Evolutionary conservation across 2,888 invertebrate genomes (phyloP), one percentile per base, ranked within the genome.

Genomic region (Protophormia terraenovae): DNA sequence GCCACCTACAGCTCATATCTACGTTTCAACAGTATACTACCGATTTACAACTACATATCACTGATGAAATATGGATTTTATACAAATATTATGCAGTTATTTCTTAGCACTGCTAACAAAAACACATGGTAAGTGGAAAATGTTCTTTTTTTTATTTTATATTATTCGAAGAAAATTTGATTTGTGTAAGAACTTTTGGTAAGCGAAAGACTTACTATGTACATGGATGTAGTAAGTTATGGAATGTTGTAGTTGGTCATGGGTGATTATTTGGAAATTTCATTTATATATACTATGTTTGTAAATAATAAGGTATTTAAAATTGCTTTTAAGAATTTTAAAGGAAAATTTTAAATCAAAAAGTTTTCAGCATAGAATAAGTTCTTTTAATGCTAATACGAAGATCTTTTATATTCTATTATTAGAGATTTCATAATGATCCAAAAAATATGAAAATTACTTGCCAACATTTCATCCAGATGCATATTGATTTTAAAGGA

Each of bases 41-140:
- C 72, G 73, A 80, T 73, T 73, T 72, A 55, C 55, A 55, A 66
- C 66, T 75, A 24, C 55, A 69, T 79, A 14, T 84, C 83, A 87
- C 89, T 88, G 86, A 90, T 90, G 88, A 89, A 91, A 91, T 86
- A 91, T 91, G 91, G 91, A 91, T 88, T 87, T 89, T 87, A 89
- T 89, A 87, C 91, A 91, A 89, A 88, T 90, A 87, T 88, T 91
- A 86, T 90, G 91, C 87, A 91, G 90, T 88, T 90, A 89, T 83
- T 89, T 90, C 84, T 88, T 91, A 77, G 87, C 91, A 87, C 90
- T 91, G 67, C 87, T 92, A 81, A 89, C 90, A 83, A 89, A 90
- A 87, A 91, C 90, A 89, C 89, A 91, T 89, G 92, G 91, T 91
- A 88, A 91, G 91, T 90, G 64, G 2, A 55, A 55, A 38, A 41